Base-by-base conservation (phyloP, 1,140 invertebrate genomes). In the Drosophila guanche region DNA sequence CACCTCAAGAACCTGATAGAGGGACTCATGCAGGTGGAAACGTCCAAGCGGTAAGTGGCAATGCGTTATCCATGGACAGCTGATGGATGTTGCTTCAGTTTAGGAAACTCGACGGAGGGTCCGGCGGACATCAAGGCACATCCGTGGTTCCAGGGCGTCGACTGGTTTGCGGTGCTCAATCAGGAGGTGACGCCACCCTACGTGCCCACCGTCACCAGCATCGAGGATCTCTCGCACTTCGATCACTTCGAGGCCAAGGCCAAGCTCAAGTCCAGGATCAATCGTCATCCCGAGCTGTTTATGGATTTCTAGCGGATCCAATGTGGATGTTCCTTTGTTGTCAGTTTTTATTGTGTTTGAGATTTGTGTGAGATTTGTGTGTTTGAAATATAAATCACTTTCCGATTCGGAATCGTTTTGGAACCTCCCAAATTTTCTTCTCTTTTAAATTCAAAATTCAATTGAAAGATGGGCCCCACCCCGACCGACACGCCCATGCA, bases 101-200 rank as follows among this genome's bases (percentile, higher is more conserved):
- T 94, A 88, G 97, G 97, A 42, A 97, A 97, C 78, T 93, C 98
- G 72, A 96, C 95, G 83, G 95, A 96, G 48, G 97, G 97, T 10
- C 93, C 92, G 0, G 65, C 91, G 70, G 94, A 95, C 63, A 93
- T 94, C 8, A 95, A 95, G 85, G 91, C 76, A 12, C 95, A 95
- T 65, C 84, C 69, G 27, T 95, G 94, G 94, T 98, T 98, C 81
- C 92, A 93, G 20, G 93, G 93, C 1, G 95, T 95, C n/a, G 95
- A 98, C 79, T 99, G 97, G 97, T 94, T 96, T 52, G 93, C 94
- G 14, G 94, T 99, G 62, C 96, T 97, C 58, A 95, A 98, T 86
- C 95, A 95, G 84, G 95, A 95, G 90, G 91, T 95, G 22, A 93
- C 93, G 66, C 94, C 97, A 0, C 95, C 95, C 10, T 98, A 95